Percentiles rank a stretch among this genome's conserved stretches.
Conservation (phyloP, 37 sponge, comb jelly and placozoan genomes). For the Spongia lamella region DNA sequence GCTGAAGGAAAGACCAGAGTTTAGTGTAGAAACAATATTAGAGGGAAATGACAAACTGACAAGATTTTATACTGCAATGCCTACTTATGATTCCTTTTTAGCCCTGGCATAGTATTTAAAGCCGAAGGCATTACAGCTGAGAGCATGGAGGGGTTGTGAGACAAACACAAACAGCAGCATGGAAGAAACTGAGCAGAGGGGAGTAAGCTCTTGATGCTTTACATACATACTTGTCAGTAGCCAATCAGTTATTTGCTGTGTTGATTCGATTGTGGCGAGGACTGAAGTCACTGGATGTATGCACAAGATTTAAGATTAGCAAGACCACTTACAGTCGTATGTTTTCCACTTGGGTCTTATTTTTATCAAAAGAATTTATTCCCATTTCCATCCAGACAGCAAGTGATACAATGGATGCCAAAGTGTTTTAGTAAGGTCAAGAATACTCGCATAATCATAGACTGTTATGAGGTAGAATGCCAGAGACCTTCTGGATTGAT, state of each 20-base stretch:
- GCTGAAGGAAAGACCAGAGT: too few species aligned
- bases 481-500: conserved; percentile 21
- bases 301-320: too few species aligned
- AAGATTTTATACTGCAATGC: conserved; percentile 48
- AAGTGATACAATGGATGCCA: not conserved
- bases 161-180: not conserved
- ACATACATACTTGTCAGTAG: conserved; percentile 15
- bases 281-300: not conserved
- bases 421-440: conserved; percentile 6
- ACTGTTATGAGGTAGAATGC: conserved; percentile 31
- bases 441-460: conserved; percentile 24
- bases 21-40: too few species aligned
- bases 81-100: conserved; percentile 7
- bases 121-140: conserved; percentile 34
- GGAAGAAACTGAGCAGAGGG: not conserved
- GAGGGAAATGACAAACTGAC: conserved; percentile 33
- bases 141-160: not conserved
- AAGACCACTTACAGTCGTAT: too few species aligned
- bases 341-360: conserved; percentile 2
- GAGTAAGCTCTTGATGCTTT: too few species aligned
- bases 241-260: conserved; percentile 26
- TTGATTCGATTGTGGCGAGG: conserved; percentile 13
- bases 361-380: conserved; percentile 5
- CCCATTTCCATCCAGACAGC: not conserved
- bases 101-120: conserved; percentile 29